A percentile compares a stretch with the other conserved stretches of the same genome.
These are phyloP conservation scores for Rhabdomys pumilio DNA, from an alignment of 2,797 vertebrate species.

Conservation along the genomic window DNA sequence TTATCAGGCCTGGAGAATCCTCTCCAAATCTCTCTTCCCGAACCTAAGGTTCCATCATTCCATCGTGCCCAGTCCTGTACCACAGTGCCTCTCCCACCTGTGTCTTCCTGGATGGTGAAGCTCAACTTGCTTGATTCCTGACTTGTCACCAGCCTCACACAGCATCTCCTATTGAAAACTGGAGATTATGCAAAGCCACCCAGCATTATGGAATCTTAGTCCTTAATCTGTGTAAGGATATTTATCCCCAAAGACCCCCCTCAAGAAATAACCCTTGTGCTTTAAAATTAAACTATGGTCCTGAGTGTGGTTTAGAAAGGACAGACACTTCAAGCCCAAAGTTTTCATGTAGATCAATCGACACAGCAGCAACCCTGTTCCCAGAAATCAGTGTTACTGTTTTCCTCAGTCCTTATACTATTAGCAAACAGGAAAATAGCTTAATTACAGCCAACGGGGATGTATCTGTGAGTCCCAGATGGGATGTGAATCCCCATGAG, in stretches of 20 bases:
- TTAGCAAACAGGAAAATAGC: not conserved
- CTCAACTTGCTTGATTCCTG: not conserved
- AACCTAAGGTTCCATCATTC: not conserved
- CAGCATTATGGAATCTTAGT: not conserved
- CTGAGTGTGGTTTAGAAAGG: not conserved
- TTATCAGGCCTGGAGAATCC: not conserved
- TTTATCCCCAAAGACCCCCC: not conserved
- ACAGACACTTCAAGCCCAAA: not conserved
- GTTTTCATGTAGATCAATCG: not conserved
- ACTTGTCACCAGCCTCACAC: too few species aligned
- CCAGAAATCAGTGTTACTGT: fast-evolving
- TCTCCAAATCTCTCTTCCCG: not conserved
- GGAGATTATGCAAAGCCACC: not conserved
- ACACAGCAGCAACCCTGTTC: too few species aligned
- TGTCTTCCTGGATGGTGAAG: not conserved
- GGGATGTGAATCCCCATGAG: not conserved
- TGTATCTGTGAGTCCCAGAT: too few species aligned
- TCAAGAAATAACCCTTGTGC: not conserved
- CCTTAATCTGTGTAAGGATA: too few species aligned
- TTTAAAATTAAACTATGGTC: not conserved
- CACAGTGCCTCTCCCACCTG: too few species aligned
- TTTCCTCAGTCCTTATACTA: not conserved
- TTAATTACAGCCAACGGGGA: fast-evolving
- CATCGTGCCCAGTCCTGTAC: not conserved
- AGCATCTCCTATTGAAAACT: not conserved